phyloP scores from a whole-genome alignment of 1,140 invertebrate genomes.

The Lepidurus apus region DNA sequence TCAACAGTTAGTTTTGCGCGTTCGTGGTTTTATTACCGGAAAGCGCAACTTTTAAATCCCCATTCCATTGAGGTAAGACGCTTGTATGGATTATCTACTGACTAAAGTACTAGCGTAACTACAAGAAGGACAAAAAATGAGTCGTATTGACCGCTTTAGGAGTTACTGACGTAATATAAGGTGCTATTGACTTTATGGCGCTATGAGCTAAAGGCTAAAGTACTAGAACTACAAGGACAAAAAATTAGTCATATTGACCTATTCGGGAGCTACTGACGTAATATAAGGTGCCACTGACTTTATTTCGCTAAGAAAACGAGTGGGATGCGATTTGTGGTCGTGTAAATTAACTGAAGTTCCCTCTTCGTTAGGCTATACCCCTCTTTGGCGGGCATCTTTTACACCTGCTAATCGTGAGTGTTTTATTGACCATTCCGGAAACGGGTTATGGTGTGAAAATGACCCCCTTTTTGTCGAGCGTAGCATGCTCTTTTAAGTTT shows the following conservation, averaged over 20 bases:
- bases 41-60: background rate
- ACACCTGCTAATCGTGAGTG: background rate
- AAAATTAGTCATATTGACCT: too few relatives aligned
- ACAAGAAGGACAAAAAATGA: too few relatives aligned
- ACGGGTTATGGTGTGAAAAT: constrained; percentile 22
- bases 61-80: background rate
- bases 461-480: background rate
- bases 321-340: background rate
- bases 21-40: too few relatives aligned
- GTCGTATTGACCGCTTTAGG: too few relatives aligned
- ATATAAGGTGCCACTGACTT: too few relatives aligned
- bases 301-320: background rate
- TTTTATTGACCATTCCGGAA: constrained; percentile 15
- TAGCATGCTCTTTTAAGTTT: background rate
- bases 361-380: background rate
- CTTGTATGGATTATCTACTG: background rate
- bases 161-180: too few relatives aligned
- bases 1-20: too few relatives aligned
- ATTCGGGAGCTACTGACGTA: too few relatives aligned
- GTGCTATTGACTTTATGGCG: too few relatives aligned
- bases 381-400: background rate
- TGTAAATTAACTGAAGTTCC: background rate
- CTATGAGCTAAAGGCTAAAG: too few relatives aligned
- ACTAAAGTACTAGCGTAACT: too few relatives aligned
- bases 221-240: too few relatives aligned